A percentile compares a stretch with the other conserved stretches of the same genome.
Conservation (phyloP, 1,140 invertebrate species). For the Megalopta genalis region DNA sequence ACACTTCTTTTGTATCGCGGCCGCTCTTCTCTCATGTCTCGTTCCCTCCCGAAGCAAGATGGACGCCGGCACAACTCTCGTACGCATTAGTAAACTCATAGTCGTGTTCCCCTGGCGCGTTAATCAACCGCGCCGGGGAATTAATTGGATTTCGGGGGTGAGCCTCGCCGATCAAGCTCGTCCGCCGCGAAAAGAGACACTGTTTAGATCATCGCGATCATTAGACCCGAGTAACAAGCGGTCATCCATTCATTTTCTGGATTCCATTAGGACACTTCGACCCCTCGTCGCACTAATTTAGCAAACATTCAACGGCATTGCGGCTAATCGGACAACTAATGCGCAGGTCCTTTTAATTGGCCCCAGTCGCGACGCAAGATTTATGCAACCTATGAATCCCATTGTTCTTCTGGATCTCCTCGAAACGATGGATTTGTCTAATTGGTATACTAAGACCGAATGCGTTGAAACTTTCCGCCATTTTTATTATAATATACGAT, state of each 20-base stretch:
- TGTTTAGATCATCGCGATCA: not conserved
- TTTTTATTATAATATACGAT: no score
- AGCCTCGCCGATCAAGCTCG: constrained; percentile 51
- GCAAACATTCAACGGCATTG: constrained; percentile 1
- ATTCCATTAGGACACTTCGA: constrained; percentile 20
- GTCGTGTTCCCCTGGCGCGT: constrained; percentile 12
- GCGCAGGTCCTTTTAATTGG: not conserved
- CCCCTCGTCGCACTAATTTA: constrained; percentile 11
- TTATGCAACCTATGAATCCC: not conserved
- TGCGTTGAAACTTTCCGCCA: no score
- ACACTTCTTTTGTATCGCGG: constrained; percentile 63
- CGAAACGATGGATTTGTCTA: no score
- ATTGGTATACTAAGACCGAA: no score
- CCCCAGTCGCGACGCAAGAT: not conserved
- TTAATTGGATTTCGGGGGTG: constrained; percentile 63
- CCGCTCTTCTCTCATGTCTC: constrained; percentile 6
- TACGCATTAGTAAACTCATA: constrained; percentile 44
- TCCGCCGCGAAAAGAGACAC: constrained; percentile 15
- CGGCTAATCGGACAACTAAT: constrained; percentile 5
- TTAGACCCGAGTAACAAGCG: constrained; percentile 18
- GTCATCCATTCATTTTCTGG: constrained; percentile 32
- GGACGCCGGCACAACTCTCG: not conserved
- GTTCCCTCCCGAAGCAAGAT: constrained; percentile 6
- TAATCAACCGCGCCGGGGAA: constrained; percentile 55
- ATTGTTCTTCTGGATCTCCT: no score